Conservation (phyloP, 2,797 vertebrate species). For the Esox lucius region DNA sequence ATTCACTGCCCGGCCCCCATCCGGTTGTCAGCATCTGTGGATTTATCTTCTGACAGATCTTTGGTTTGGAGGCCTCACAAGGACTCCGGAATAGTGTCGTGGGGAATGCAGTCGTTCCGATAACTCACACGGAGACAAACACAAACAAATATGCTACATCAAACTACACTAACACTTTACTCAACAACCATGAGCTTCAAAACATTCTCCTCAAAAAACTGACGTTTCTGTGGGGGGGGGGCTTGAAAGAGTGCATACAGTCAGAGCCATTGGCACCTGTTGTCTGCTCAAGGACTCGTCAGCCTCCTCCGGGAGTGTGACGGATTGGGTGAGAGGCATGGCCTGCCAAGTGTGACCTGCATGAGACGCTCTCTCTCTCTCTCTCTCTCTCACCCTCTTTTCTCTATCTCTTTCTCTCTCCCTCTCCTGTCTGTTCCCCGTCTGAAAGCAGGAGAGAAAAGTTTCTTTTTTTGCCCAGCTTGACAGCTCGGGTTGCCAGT, state of each 20-base stretch:
- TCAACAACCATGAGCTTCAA: background rate
- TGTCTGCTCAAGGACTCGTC: constrained; percentile 54
- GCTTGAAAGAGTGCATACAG: constrained; percentile 34
- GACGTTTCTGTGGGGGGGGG: constrained; percentile 27
- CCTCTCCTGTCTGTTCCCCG: constrained; percentile 44
- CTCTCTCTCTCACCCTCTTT: background rate
- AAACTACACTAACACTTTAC: constrained; percentile 8
- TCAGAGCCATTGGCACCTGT: constrained; percentile 52
- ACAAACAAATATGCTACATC: constrained; percentile 19
- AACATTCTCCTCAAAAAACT: constrained; percentile 20
- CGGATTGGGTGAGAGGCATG: constrained; percentile 55
- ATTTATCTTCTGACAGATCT: constrained; percentile 13
- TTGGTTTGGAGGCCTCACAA: constrained; percentile 22
- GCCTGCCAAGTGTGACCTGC: constrained; percentile 61
- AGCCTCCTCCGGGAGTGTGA: constrained; percentile 51
- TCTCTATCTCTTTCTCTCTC: background rate
- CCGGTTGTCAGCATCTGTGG: background rate
- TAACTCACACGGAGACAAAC: too few species aligned
- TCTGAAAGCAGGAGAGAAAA: constrained; percentile 36
- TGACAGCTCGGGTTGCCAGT: constrained; percentile 43
- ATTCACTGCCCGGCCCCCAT: background rate
- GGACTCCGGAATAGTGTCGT: constrained; percentile 23
- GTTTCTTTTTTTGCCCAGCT: constrained; percentile 49
- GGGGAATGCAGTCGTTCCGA: background rate
- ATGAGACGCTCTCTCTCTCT: constrained; percentile 41